Base-by-base conservation (phyloP, 1,140 invertebrate species). In the Stegodyphus mimosarum region DNA sequence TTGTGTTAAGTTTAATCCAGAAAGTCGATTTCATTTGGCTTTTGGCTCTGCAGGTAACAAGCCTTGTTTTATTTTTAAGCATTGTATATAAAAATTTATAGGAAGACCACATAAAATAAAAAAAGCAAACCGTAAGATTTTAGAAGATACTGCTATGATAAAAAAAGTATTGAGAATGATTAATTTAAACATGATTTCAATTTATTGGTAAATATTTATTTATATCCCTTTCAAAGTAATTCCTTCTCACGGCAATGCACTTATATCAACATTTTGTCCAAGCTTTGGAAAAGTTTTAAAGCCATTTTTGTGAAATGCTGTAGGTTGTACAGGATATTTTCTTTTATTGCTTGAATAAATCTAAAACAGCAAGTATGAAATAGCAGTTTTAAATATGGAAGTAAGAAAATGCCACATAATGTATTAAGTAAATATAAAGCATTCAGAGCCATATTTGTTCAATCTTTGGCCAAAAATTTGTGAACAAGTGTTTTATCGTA, bases 1-100 rank as follows among this genome's bases (percentile, higher is more conserved):
- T 90, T 98, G 97, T 91, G 97, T 99, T 3, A 96, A 98, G 90
- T 99, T 99, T 91, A 98, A 97, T 91, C 97, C 97, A 6, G 92
- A 94, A 70, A 96, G 94, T 87, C 94, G 95, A 0, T 93, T 92
- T 89, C 95, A 98, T 89, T 91, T 99, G 50, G 96, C 97, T 3
- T 98, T 98, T 91, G 97, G 97, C 17, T 98, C 96, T 11, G 97
- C 97, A 6, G 91, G 91, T 92, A 86, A 85, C 9, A 52, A 33
- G 33, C 3, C 33, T 33, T 33, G 3, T 33, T 3, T 33, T 33
- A 33, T 33, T 33, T 33, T 33, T 33, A 33, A 33, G 33, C 33
- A 33, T 33, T 33, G 33, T 33, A 33, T 33, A 33, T 33, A 33
- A 33, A 33, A 33, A 33, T 33, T 33, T 33, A 33, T 33, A 33